Conservation (phyloP, 2,113 vertebrate genomes). For the Austrofundulus limnaeus region DNA sequence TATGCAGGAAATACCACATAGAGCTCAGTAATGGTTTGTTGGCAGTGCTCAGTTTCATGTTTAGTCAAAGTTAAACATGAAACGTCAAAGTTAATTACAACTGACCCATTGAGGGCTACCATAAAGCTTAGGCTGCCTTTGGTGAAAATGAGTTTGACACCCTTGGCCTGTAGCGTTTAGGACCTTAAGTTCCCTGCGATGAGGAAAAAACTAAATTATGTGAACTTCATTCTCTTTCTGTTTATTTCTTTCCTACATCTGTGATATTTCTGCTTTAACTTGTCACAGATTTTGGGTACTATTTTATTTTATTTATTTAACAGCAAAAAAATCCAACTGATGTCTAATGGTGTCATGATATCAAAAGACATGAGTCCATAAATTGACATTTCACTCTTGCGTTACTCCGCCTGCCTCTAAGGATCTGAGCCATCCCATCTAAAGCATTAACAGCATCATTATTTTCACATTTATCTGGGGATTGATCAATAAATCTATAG, state of each 20-base stretch:
- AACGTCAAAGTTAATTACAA: too few species aligned
- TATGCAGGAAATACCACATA: too few species aligned
- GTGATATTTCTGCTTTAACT: background rate
- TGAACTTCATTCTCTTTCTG: background rate
- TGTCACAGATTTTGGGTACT: background rate
- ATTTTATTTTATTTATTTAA: background rate
- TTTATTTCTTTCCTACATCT: background rate
- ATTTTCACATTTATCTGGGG: constrained; percentile 71
- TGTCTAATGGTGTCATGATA: constrained; percentile 28
- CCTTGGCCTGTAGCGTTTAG: too few species aligned
- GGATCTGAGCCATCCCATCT: constrained; percentile 39
- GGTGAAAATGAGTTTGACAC: too few species aligned
- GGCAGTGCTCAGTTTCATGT: too few species aligned
- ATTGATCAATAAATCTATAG: constrained; percentile 79
- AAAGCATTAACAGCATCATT: constrained; percentile 64
- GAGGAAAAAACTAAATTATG: background rate
- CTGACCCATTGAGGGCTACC: too few species aligned
- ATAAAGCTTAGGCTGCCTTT: too few species aligned
- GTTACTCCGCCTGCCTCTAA: constrained; percentile 29
- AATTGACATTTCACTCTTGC: constrained; percentile 47
- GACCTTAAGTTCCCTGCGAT: background rate
- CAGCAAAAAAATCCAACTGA: background rate
- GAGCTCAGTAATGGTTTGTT: too few species aligned
- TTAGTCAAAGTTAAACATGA: too few species aligned
- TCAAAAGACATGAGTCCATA: constrained; percentile 45